A percentile compares a stretch with the other conserved stretches of the same genome.
Evolutionary conservation across 2,113 vertebrate species (phyloP).

Genomic region (Arvicanthis niloticus): DNA sequence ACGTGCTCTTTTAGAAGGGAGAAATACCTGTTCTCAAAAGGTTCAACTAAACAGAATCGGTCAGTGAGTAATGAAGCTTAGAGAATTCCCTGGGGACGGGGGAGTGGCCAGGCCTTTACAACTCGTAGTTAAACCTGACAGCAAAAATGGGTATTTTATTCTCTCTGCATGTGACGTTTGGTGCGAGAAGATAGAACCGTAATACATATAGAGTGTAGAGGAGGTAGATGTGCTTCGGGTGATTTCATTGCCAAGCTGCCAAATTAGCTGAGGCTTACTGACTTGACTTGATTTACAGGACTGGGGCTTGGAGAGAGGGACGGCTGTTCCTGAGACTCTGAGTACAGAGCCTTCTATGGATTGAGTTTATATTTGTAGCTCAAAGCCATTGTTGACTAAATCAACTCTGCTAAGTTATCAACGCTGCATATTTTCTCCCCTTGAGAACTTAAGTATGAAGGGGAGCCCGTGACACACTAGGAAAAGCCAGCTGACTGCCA

Average conservation of each 20-base stretch:
- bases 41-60: conserved; percentile 62
- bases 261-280: conserved; percentile 70
- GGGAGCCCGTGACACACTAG: not conserved
- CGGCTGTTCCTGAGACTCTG: conserved; percentile 73
- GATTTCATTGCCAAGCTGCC: conserved; percentile 64
- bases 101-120: conserved; percentile 30
- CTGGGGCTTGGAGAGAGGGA: conserved; percentile 62
- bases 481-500: conserved; percentile 14
- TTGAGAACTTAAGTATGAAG: not conserved
- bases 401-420: conserved; percentile 58
- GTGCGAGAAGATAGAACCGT: conserved; percentile 60
- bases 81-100: not conserved
- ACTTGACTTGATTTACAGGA: conserved; percentile 68
- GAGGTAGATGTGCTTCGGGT: conserved; percentile 55
- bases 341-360: conserved; percentile 71
- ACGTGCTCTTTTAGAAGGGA: conserved; percentile 17
- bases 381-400: conserved; percentile 63
- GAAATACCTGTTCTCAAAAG: conserved; percentile 73
- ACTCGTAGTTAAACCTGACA: conserved; percentile 61
- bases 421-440: not conserved
- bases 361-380: conserved; percentile 65
- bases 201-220: conserved; percentile 35
- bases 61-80: conserved; percentile 27
- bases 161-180: conserved; percentile 83
- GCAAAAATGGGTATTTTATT: conserved; percentile 68